Evolutionary conservation across 2,113 vertebrate species (phyloP), one percentile per base, ranked within the genome.

Genomic region (Sigmodon hispidus): DNA sequence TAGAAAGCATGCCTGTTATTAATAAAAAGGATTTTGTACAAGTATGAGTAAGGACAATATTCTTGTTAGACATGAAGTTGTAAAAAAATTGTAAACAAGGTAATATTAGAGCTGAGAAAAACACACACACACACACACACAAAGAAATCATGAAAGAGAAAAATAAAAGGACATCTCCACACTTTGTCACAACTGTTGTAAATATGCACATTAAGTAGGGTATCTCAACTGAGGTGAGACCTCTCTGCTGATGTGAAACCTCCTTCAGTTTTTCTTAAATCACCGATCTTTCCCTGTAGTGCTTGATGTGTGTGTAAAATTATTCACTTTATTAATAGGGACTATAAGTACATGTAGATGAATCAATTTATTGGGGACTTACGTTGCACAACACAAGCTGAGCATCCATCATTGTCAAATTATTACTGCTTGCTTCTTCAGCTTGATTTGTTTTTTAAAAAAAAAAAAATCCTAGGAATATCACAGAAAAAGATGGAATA

Each of bases 381-480:
- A 21, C 1, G 29, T 43, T 55, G 12, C 1, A 61, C 21, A 93
- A 29, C 65, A 48, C 31, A 59, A 85, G 31, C 10, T 90, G 77
- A 93, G 29, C 8, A 48, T 34, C 21, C 86, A 34, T 4, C 72
- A 67, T 1, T 77, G 2, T 34, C 94, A 21, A 90, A 85, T 77
- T 34, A 45, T 1, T 67, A 6, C 7, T 29, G 0, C 7, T 36
- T 87, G 12, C 48, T 93, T 93, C 69, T 73, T 81, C n/a, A 91
- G 48, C 6, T 70, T 88, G 0, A 34, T 83, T 86, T 88, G 40
- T 69, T 67, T n/a, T n/a, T n/a, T n/a, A n/a, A n/a, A n/a, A n/a
- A n/a, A n/a, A n/a, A 67, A 94, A n/a, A 94, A 84, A 40, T 65
- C 12, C 80, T 61, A 96, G 45, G 70, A 96, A 92, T 15, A 67